phyloP scores from a whole-genome alignment of 2,113 vertebrate genomes.

The Cryptotis parvus region DNA sequence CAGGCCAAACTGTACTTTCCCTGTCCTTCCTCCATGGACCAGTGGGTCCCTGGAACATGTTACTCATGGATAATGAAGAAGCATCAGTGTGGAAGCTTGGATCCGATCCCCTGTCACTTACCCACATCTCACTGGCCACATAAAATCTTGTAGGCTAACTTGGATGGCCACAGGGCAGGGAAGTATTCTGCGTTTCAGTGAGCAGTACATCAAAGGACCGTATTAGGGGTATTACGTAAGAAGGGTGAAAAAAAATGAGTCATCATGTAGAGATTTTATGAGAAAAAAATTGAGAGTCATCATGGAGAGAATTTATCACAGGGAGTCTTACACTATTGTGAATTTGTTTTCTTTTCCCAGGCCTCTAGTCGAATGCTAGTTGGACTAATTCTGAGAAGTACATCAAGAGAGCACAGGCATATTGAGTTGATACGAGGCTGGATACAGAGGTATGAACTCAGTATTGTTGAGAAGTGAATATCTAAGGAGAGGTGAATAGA shows the following conservation, averaged over 20 bases:
- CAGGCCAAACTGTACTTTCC: neutral
- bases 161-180: neutral
- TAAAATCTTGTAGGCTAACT: neutral
- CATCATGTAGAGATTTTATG: accelerated
- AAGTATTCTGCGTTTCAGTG: neutral
- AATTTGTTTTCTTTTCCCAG: neutral
- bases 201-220: neutral
- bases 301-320: accelerated
- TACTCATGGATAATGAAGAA: neutral
- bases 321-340: neutral
- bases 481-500: neutral
- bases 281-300: neutral
- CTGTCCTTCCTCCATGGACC: neutral
- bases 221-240: neutral
- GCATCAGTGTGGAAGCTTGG: neutral
- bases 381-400: neutral
- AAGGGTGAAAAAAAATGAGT: neutral
- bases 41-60: neutral
- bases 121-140: neutral
- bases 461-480: neutral
- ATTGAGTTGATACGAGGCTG: neutral
- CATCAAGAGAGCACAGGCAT: neutral
- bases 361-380: neutral
- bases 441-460: neutral
- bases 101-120: neutral